phyloP scores from a whole-genome alignment of 2,888 invertebrate genomes.

The Hydropsyche betteni region DNA sequence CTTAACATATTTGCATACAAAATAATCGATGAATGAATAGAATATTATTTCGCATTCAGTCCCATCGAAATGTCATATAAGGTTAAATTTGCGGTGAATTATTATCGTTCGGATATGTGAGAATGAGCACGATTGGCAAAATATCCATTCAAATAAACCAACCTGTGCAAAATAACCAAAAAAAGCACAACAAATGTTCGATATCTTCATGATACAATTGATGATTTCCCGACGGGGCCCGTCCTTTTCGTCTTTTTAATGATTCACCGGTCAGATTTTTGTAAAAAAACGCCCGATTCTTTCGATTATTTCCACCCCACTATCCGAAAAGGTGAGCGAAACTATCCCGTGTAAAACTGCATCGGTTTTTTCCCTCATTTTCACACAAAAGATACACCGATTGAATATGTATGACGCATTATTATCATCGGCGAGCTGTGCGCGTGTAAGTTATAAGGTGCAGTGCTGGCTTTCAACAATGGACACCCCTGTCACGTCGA shows the following conservation, averaged over 20 bases:
- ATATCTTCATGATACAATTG: no score
- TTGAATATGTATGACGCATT: slow-evolving; percentile 35
- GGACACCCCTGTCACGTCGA: slow-evolving; percentile 28
- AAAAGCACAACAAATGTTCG: no score
- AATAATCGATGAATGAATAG: no score
- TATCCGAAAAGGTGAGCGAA: slow-evolving; percentile 7
- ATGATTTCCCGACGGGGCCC: slow-evolving; percentile 7
- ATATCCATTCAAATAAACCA: no score
- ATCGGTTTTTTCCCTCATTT: neutral
- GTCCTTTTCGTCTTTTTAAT: neutral
- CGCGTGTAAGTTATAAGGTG: slow-evolving; percentile 15
- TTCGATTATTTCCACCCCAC: neutral
- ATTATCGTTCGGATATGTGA: no score
- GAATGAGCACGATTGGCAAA: no score
- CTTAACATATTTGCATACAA: no score
- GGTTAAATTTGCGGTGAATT: no score
- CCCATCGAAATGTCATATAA: no score
- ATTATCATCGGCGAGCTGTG: slow-evolving; percentile 14
- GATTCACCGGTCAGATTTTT: neutral
- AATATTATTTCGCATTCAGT: no score
- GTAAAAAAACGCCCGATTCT: neutral
- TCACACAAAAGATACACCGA: slow-evolving; percentile 9
- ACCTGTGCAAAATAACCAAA: no score
- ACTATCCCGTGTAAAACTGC: neutral
- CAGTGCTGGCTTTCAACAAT: slow-evolving; percentile 24